Conservation (phyloP, 30 jellyfish, hydroid and myxozoan genomes). For the Cassiopea andromeda region DNA sequence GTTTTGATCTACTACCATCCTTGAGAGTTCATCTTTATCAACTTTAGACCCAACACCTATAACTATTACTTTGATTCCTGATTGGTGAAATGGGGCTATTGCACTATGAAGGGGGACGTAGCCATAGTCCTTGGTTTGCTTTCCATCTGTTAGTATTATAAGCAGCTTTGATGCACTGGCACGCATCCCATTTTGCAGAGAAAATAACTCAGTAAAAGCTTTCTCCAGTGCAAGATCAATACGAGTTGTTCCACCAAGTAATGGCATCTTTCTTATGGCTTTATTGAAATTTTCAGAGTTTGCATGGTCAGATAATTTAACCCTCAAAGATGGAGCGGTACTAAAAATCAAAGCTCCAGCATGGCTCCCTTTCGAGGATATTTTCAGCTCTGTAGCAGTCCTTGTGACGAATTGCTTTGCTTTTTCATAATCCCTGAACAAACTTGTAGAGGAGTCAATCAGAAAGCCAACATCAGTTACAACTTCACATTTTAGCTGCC, state of each 20-base stretch:
- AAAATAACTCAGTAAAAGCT: slow-evolving; percentile 50
- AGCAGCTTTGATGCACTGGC: slow-evolving; percentile 38
- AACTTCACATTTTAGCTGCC: slow-evolving; percentile 7
- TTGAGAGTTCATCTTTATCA: slow-evolving; percentile 31
- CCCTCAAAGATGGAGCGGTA: slow-evolving; percentile 30
- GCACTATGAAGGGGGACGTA: slow-evolving; percentile 47
- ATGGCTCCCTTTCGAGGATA: slow-evolving; percentile 48
- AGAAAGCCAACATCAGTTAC: slow-evolving; percentile 63
- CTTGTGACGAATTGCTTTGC: slow-evolving; percentile 70
- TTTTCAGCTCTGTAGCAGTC: slow-evolving; percentile 20
- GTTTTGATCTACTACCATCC: slow-evolving; percentile 17
- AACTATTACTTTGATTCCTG: slow-evolving; percentile 71
- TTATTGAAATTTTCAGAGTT: slow-evolving; percentile 16
- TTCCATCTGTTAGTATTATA: slow-evolving; percentile 70
- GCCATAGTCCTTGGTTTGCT: slow-evolving; percentile 57
- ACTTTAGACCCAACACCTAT: slow-evolving; percentile 66
- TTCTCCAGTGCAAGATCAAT: slow-evolving; percentile 62
- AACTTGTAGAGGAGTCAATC: slow-evolving; percentile 73
- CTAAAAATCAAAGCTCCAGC: slow-evolving; percentile 69
- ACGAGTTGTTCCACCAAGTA: slow-evolving; percentile 64
- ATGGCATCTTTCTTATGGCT: slow-evolving; percentile 62
- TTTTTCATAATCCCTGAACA: slow-evolving; percentile 45
- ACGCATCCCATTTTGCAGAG: slow-evolving; percentile 68
- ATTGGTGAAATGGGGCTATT: slow-evolving; percentile 53
- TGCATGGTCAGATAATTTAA: slow-evolving; percentile 57